Evolutionary conservation across 2,888 invertebrate genomes (phyloP).

Genomic region (Amiota communis): DNA sequence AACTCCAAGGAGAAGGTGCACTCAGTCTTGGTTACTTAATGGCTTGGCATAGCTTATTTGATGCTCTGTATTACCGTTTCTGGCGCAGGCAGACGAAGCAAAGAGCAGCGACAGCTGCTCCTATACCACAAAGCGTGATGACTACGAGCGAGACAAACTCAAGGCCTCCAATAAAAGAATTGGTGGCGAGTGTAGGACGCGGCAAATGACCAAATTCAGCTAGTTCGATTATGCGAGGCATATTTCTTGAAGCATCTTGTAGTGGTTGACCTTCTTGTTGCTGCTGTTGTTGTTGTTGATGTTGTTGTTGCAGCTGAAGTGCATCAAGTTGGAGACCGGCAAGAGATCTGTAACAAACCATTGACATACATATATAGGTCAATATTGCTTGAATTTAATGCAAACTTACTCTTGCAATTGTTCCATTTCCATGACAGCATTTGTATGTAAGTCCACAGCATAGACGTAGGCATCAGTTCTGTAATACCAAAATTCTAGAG

Average conservation of each 20-base stretch:
- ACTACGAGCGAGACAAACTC: slow-evolving; percentile 87
- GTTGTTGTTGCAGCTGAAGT: slow-evolving; percentile 57
- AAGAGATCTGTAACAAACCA: neutral
- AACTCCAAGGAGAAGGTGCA: too few species aligned
- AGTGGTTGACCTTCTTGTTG: neutral
- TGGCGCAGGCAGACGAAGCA: slow-evolving; percentile 82
- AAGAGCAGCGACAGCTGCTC: slow-evolving; percentile 85
- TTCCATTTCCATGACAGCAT: slow-evolving; percentile 87
- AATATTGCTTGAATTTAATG: neutral
- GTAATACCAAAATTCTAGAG: slow-evolving; percentile 45
- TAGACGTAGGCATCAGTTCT: slow-evolving; percentile 91
- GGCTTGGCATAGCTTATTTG: slow-evolving; percentile 8
- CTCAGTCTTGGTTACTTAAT: too few species aligned
- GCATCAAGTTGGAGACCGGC: neutral
- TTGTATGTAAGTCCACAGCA: slow-evolving; percentile 86
- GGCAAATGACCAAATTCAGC: slow-evolving; percentile 69
- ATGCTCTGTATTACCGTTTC: slow-evolving; percentile 69
- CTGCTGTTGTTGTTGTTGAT: slow-evolving; percentile 42
- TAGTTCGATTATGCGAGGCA: slow-evolving; percentile 80
- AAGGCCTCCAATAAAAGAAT: slow-evolving; percentile 77
- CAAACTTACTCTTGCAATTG: slow-evolving; percentile 80
- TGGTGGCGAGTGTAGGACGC: slow-evolving; percentile 69
- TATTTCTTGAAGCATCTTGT: slow-evolving; percentile 73
- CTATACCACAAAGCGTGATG: slow-evolving; percentile 86
- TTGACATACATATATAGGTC: slow-evolving; percentile 24